Evolutionary conservation across 2,113 vertebrate genomes (phyloP), one percentile per base, ranked within the genome.

Genomic region (Pedionomus torquatus): DNA sequence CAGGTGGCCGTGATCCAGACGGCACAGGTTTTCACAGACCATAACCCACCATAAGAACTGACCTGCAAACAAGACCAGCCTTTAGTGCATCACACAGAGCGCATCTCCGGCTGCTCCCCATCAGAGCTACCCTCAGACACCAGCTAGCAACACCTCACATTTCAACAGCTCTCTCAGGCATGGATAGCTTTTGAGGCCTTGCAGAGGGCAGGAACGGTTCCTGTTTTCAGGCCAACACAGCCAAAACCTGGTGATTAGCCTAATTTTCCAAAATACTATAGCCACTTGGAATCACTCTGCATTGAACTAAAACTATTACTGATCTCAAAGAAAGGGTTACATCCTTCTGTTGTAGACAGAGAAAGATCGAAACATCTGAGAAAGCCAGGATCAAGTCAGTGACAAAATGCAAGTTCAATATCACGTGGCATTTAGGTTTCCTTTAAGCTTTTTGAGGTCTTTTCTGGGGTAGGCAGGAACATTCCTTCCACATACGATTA

Each of bases 371-470:
- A 79, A 76, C 31, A 82, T 44, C 66, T 72, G 46, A 87, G 92
- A 92, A 83, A 54, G 48, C 33, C 88, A 95, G 44, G 69, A 85
- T 57, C 57, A 43, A 66, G 44, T 57, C 74, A 70, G 41, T 54
- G 66, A 79, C 15, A 68, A 82, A 95, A 65, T 65, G 30, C 28
- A 8, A 83, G 43, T 64, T 81, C 33, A 63, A 2, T 46, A 54
- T 26, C 23, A 49, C 14, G 16, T 76, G 26, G 16, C 57, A 66
- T 92, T 95, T 71, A 69, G 49, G 20, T 80, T 94, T 87, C 77
- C 49, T 64, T 76, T 80, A 63, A 89, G 58, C 25, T 89, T 91
- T 91, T 39, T 75, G 25, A 87, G 41, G 51, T 58, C 24, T 83
- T 55, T 81, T 35, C 77, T 90, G 43, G 43, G 87, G 66, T 74